Evolutionary conservation across 1,140 invertebrate species (phyloP), one percentile per base, ranked within the genome.

Genomic region (Polypedilum vanderplanki): DNA sequence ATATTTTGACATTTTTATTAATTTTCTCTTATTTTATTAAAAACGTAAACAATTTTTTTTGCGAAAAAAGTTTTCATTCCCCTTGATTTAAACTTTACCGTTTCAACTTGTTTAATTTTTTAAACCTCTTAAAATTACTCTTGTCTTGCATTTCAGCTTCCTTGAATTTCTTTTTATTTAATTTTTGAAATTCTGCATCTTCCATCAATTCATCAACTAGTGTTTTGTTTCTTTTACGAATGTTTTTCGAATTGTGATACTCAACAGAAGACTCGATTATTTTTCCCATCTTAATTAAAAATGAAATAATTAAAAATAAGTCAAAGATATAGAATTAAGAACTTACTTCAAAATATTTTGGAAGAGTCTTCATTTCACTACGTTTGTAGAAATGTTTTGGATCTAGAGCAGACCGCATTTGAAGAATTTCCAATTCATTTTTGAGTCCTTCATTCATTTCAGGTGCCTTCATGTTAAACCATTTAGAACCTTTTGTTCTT

Each of bases 351-450:
- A 98, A 98, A 81, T 94, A 97, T 85, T 97, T 98, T 0, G 95
- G 95, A 40, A 95, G 79, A 1, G 87, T 88, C 84, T 93, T 90
- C 46, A 91, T 86, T 81, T 96, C 94, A 82, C 94, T 96, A 77
- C 93, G 93, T 82, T 97, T 98, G 83, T 97, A 98, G 80, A 98
- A 98, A 75, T 89, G 89, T 83, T 97, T 97, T 0, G 94, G 91
- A 86, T 98, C 92, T 3, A 98, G 84, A 5, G 88, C 92, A n/a
- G 92, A 91, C 80, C 97, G 88, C 95, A 98, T 97, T 83, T 93
- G 90, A 0, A 99, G 81, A 4, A 97, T 83, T 84, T 93, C 87
- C 7, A 98, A 85, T 82, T 98, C 95, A 79, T 91, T 90, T 80
- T 91, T 91, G 5, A 91, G 81, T 82, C 98, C 94, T 22, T 95